Evolutionary conservation across 2,113 vertebrate genomes (phyloP).

Genomic region (Chloropsis cyanopogon): DNA sequence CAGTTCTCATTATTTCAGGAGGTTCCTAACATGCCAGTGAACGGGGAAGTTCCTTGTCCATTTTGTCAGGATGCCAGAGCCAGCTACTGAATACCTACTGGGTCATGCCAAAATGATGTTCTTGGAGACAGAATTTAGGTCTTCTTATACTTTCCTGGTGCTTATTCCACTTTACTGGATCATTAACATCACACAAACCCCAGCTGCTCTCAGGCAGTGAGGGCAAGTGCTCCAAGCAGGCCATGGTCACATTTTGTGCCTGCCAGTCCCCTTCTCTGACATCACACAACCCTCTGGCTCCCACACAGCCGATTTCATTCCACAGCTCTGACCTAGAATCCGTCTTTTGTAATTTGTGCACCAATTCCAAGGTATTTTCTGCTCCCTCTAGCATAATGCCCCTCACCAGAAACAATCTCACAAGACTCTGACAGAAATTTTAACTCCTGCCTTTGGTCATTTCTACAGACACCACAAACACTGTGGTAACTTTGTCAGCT

Average conservation of each 20-base stretch:
- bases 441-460: neutral
- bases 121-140: neutral
- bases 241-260: neutral
- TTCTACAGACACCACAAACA: neutral
- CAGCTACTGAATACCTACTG: neutral
- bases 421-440: neutral
- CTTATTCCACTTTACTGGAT: neutral
- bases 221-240: neutral
- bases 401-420: neutral
- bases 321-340: neutral
- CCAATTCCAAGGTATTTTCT: neutral
- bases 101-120: neutral
- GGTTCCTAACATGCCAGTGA: neutral
- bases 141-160: no score
- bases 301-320: neutral
- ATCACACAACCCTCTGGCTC: neutral
- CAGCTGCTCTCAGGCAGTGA: neutral
- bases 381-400: neutral
- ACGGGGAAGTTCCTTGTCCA: neutral
- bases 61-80: neutral
- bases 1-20: neutral
- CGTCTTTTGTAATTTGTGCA: accelerated
- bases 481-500: neutral
- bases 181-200: neutral
- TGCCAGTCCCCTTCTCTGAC: neutral